Percentiles rank a stretch among this genome's conserved stretches.
Conservation (phyloP, 2,113 vertebrate genomes). For the Vicugna pacos region DNA sequence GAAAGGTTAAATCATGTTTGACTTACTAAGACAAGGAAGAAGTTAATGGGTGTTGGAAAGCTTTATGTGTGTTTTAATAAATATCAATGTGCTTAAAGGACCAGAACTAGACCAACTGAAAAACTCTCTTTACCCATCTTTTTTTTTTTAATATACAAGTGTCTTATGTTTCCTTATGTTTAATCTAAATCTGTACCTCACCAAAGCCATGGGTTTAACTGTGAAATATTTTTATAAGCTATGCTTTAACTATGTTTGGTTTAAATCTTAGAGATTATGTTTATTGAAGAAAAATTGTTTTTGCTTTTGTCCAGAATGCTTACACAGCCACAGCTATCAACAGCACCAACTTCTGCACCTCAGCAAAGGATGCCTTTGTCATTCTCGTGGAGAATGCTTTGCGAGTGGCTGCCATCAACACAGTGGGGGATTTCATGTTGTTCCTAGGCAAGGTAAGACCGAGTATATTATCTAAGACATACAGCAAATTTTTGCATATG, state of each 20-base stretch:
- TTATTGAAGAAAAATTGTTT: conserved; percentile 33
- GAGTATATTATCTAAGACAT: background rate
- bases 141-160: background rate
- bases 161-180: background rate
- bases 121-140: background rate
- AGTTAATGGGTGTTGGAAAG: conserved; percentile 25
- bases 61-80: conserved; percentile 8
- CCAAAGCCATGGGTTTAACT: background rate
- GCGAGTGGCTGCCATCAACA: conserved; percentile 97
- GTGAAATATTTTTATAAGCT: conserved; percentile 11
- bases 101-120: background rate
- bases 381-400: conserved; percentile 98
- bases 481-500: background rate
- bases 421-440: conserved; percentile 97
- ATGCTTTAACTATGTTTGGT: background rate
- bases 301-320: conserved; percentile 91
- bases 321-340: conserved; percentile 99
- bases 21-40: background rate
- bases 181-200: background rate
- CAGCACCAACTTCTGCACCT: conserved; percentile 99
- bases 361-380: conserved; percentile 97
- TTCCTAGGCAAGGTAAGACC: conserved; percentile 96
- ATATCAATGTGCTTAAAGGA: background rate
- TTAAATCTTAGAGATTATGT: background rate
- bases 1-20: background rate